Evolutionary conservation across 2,113 vertebrate genomes (phyloP).

Genomic region (Meleagris gallopavo): DNA sequence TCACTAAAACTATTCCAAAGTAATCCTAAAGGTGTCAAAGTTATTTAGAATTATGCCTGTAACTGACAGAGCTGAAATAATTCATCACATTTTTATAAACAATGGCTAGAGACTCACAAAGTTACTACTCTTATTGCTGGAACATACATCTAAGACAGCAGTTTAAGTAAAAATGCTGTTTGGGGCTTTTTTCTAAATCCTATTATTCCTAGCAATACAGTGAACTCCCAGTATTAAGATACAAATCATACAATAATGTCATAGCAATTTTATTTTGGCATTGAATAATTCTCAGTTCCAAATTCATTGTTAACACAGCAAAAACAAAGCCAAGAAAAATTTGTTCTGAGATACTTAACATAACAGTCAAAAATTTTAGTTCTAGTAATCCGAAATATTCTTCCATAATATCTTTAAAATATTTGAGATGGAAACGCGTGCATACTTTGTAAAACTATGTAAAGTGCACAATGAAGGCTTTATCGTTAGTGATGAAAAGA

Average conservation of each 20-base stretch:
- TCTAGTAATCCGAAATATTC: neutral
- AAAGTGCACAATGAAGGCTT: neutral
- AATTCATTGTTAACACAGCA: neutral
- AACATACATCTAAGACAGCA: slow-evolving; percentile 24
- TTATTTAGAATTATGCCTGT: slow-evolving; percentile 3
- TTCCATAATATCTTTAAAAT: neutral
- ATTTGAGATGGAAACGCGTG: neutral
- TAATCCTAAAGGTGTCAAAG: slow-evolving; percentile 30
- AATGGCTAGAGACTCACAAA: neutral
- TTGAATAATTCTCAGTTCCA: neutral
- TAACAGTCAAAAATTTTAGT: neutral
- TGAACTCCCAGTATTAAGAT: slow-evolving; percentile 21
- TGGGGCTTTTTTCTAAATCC: slow-evolving; percentile 3
- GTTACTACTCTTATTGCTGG: slow-evolving; percentile 26
- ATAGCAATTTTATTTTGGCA: slow-evolving; percentile 14
- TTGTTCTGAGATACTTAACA: neutral
- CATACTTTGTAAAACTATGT: neutral
- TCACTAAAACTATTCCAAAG: neutral
- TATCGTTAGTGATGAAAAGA: neutral
- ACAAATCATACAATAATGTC: slow-evolving; percentile 10
- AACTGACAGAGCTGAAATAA: slow-evolving; percentile 1
- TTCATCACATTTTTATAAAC: slow-evolving; percentile 32
- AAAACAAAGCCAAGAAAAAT: slow-evolving; percentile 40
- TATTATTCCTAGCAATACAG: slow-evolving; percentile 23
- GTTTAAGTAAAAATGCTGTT: slow-evolving; percentile 6